Evolutionary conservation across 2,888 invertebrate species (phyloP), one percentile per base, ranked within the genome.

Genomic region (Ptychoptera albimana): DNA sequence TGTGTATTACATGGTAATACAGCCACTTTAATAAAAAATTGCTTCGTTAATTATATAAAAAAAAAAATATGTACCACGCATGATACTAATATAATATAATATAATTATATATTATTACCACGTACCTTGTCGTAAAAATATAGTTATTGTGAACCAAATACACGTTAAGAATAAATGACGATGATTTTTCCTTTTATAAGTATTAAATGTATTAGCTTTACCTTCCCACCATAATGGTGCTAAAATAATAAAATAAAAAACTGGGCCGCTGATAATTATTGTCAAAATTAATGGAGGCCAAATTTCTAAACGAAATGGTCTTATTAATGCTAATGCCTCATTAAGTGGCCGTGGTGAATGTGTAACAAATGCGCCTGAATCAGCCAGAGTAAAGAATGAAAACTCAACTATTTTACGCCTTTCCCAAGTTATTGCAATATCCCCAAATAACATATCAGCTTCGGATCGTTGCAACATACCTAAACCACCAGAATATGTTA

Each of bases 361-460:
- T 0, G 82, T 83, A 1, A 81, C 69, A 55, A 83, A 83, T 0
- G 82, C 82, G 0, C 81, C 82, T 13, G 80, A 82, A 55, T 83
- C 83, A 1, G 82, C 81, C 35, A 83, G 62, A 0, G 82, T 83
- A 44, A 82, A 68, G 55, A 82, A 82, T 0, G 82, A 80, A 63
- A 82, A 83, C 55, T 83, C 82, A 0, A 81, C 79, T 0, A 75
- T 79, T 52, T 75, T 75, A 11, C 76, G 70, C 4, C 82, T 66
- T 55, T 83, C 82, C 70, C 75, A 77, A 0, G 81, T 82, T 53
- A 83, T 70, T 0, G 79, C 78, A 2, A 82, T 77, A 54, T 83
- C 83, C 1, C 83, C 83, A 32, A 83, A 66, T 53, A 82, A 79
- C 54, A 83, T 74, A 49, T 82, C 80, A 0, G 77, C 81, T 61